A percentile compares a stretch with the other conserved stretches of the same genome.
Evolutionary conservation across 2,888 invertebrate species (phyloP).

Genomic region (Chrysodeixis includens): DNA sequence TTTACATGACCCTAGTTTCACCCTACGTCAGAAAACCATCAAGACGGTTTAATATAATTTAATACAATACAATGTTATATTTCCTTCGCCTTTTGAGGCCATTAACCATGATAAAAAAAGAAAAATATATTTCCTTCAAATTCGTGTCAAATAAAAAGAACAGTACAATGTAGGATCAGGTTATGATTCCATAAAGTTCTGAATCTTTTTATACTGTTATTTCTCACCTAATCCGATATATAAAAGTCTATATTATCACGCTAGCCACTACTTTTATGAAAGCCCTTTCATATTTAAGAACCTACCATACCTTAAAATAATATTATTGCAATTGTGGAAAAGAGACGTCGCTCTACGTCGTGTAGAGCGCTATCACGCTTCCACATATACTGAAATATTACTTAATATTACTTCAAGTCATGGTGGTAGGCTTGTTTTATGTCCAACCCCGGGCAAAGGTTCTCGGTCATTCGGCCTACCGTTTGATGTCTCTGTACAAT

Average conservation of each 20-base stretch:
- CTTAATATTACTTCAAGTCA: too few relatives aligned
- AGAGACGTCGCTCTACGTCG: too few relatives aligned
- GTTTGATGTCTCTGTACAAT: slow-evolving; percentile 30
- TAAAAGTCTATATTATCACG: slow-evolving; percentile 41
- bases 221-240: slow-evolving; percentile 36
- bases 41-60: too few relatives aligned
- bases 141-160: slow-evolving; percentile 30
- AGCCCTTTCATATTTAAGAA: slow-evolving; percentile 30
- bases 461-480: slow-evolving; percentile 26
- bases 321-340: too few relatives aligned
- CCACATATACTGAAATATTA: too few relatives aligned
- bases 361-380: too few relatives aligned
- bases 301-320: too few relatives aligned
- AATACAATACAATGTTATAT: neutral
- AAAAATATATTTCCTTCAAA: slow-evolving; percentile 22
- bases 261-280: slow-evolving; percentile 38
- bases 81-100: neutral
- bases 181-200: slow-evolving; percentile 46
- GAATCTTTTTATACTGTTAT: slow-evolving; percentile 34
- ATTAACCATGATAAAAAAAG: neutral
- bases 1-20: neutral
- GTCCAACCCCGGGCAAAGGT: slow-evolving; percentile 45
- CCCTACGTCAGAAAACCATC: neutral
- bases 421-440: too few relatives aligned
- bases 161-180: slow-evolving; percentile 14